Evolutionary conservation across 2,797 vertebrate genomes (phyloP).

Genomic region (Lemur catta): DNA sequence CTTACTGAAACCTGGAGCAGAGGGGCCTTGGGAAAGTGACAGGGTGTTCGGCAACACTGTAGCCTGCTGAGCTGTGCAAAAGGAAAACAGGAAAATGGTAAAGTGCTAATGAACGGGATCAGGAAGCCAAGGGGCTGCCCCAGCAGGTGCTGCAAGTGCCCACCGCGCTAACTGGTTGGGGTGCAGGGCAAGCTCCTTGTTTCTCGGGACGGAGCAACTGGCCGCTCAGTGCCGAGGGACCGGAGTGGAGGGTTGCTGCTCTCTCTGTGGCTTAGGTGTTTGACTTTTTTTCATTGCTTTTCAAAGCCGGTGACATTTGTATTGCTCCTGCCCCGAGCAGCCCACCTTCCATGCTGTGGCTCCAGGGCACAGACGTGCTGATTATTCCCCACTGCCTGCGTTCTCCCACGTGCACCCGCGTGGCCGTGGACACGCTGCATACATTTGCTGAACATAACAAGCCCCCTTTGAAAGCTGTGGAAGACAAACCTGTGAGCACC

Average conservation of each 20-base stretch:
- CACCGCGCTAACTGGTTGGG: background rate
- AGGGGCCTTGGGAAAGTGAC: too few species aligned
- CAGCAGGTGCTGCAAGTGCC: background rate
- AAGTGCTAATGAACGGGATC: background rate
- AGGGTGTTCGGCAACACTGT: background rate
- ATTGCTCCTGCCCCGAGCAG: background rate
- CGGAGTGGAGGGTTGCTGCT: too few species aligned
- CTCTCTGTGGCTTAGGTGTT: background rate
- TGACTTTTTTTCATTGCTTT: background rate
- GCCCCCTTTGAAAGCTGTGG: accelerated
- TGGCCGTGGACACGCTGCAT: accelerated
- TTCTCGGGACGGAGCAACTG: background rate
- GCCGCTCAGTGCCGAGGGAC: background rate
- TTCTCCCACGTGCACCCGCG: accelerated
- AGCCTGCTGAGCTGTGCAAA: background rate
- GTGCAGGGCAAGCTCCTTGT: background rate
- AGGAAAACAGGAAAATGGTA: background rate
- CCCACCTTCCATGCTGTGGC: too few species aligned
- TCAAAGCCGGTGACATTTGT: background rate
- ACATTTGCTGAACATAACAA: accelerated
- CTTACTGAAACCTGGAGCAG: too few species aligned
- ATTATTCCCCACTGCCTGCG: accelerated
- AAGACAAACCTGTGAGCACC: background rate
- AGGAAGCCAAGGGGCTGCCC: background rate
- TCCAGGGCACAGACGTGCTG: background rate